phyloP scores from a whole-genome alignment of 2,113 vertebrate genomes.

The Caretta caretta region DNA sequence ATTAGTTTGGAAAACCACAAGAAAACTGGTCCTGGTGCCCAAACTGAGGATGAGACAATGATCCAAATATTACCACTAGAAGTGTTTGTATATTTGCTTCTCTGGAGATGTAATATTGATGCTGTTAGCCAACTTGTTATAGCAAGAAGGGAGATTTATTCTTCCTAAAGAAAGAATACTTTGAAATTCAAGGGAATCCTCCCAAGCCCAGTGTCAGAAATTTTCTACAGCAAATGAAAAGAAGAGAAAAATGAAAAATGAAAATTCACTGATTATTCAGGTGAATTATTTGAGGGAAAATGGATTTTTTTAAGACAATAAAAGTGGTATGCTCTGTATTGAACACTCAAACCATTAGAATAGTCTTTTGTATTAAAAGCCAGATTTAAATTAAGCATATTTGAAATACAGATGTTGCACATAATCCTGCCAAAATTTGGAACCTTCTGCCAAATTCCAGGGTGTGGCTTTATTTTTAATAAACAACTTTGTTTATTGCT shows the following conservation, averaged over 20 bases:
- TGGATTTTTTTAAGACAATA: background rate
- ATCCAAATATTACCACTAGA: conserved; percentile 40
- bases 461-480: background rate
- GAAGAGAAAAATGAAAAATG: background rate
- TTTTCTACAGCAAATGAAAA: background rate
- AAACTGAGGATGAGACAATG: conserved; percentile 12
- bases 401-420: background rate
- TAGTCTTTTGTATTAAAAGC: background rate
- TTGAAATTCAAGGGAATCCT: conserved; percentile 53
- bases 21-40: background rate
- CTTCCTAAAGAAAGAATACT: background rate
- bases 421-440: background rate
- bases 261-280: background rate
- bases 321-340: background rate
- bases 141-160: conserved; percentile 1
- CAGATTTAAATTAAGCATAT: background rate
- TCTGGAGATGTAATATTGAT: conserved; percentile 36
- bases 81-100: background rate
- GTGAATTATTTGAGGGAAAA: background rate
- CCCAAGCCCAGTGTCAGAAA: conserved; percentile 32
- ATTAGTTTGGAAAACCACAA: background rate
- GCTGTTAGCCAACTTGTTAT: conserved; percentile 31
- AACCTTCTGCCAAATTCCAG: background rate
- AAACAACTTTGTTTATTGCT: background rate
- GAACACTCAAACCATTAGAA: background rate